Evolutionary conservation across 1,140 invertebrate species (phyloP).

Genomic region (Melitaea cinxia): DNA sequence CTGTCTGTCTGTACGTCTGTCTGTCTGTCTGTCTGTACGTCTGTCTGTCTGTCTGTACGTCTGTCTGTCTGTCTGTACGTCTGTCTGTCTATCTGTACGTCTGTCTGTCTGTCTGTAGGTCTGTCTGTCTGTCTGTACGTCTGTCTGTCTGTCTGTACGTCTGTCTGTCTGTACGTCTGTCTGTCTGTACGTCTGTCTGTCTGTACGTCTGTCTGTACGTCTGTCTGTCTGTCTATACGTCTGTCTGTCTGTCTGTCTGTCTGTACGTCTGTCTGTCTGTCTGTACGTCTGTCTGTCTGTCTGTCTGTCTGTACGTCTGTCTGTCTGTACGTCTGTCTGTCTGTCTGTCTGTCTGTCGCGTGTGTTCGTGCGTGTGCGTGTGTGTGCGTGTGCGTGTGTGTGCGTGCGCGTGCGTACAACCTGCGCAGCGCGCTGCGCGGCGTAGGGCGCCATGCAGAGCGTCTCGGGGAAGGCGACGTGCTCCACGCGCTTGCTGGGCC

Average conservation of each 20-base stretch:
- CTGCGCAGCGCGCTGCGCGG: conserved; percentile 84
- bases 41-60: too few relatives aligned
- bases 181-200: background rate
- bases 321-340: background rate
- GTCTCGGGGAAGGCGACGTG: conserved; percentile 93
- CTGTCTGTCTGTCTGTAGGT: background rate
- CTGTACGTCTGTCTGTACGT: too few relatives aligned
- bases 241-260: background rate
- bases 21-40: background rate
- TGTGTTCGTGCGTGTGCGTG: too few relatives aligned
- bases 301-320: background rate
- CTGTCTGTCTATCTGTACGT: background rate
- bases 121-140: too few relatives aligned
- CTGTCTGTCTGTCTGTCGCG: too few relatives aligned
- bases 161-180: background rate
- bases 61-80: background rate
- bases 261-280: background rate
- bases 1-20: background rate
- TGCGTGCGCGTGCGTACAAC: conserved; percentile 50
- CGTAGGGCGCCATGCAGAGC: conserved; percentile 90
- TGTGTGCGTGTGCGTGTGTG: too few relatives aligned
- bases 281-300: too few relatives aligned
- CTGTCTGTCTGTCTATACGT: background rate
- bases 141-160: background rate
- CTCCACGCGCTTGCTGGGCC: conserved; percentile 92